Evolutionary conservation across 2,888 invertebrate species (phyloP).

Genomic region (Hirtodrosophila cameraria): DNA sequence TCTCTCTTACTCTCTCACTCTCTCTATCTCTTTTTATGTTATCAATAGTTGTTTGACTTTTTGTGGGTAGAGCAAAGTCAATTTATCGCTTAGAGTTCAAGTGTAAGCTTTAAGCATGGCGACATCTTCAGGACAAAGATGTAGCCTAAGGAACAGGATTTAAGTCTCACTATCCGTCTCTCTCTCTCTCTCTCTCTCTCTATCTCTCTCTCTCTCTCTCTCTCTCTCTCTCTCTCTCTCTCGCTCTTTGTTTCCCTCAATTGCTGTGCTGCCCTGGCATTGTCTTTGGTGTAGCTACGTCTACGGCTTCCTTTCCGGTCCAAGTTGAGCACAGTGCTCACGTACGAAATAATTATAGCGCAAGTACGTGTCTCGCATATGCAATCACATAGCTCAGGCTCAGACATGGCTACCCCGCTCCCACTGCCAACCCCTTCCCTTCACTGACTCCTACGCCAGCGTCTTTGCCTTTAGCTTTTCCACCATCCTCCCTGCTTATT

Average conservation of each 20-base stretch:
- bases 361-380: conserved; percentile 74
- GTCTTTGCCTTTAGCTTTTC: conserved; percentile 17
- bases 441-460: conserved; percentile 13
- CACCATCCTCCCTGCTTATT: not conserved
- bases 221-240: not conserved
- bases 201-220: not conserved
- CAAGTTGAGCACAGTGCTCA: conserved; percentile 61
- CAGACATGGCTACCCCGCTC: conserved; percentile 1
- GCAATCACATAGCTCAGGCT: conserved; percentile 44
- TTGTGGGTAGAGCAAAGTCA: conserved; percentile 21
- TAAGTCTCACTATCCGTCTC: conserved; percentile 13
- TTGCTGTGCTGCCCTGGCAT: conserved; percentile 12
- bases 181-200: conserved; percentile 6
- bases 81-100: conserved; percentile 43
- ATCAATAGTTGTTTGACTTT: not conserved
- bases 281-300: conserved; percentile 33
- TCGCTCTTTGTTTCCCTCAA: not conserved
- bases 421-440: not conserved
- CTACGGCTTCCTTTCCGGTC: conserved; percentile 34
- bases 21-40: not conserved
- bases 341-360: conserved; percentile 81
- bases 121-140: conserved; percentile 9
- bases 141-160: conserved; percentile 22
- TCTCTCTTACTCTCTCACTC: not conserved
- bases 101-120: conserved; percentile 37